Base-by-base conservation (phyloP, 1,140 invertebrate species). In the Zaprionus lachaisei region DNA sequence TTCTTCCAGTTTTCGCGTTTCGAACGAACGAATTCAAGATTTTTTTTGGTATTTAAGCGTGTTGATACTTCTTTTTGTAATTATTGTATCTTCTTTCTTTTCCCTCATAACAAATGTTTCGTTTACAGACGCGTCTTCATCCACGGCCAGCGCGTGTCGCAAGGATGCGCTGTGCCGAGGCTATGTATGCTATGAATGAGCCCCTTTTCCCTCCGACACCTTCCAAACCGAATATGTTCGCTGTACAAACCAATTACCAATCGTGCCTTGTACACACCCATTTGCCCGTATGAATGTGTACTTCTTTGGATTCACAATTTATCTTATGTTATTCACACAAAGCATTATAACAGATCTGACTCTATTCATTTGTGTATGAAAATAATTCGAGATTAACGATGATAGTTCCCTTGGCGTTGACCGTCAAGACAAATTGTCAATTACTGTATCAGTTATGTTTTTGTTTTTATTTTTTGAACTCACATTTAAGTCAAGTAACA, bases 121-220 rank as follows among this genome's bases (percentile, higher is more conserved):
- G 28, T 60, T 68, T 41, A 24, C 22, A 64, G 34, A 44, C 20
- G 28, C 69, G 38, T 54, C 62, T 26, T 26, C n/a, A 14, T 22
- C 47, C 24, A 44, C 58, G 49, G 66, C 57, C 44, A 58, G 66
- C 38, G 55, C 41, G 66, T 17, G 9, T 26, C 12, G 17, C 24
- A 47, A 7, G 55, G 4, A 14, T 31, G 54, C 54, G 65, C 38
- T 47, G 41, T 17, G 41, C n/a, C 41, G 63, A 55, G 63, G 63
- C 34, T 55, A 41, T 75, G 67, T 75, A 75, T 75, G 72, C 37
- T 64, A 75, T 75, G 72, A 75, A 75, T 75, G 72, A 58, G 41
- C 60, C 72, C 72, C 72, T 75, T 20, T 57, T 47, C 41, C 41
- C 51, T 72, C 17, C 47, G 20, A 67, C 22, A 34, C 15, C 31